Percentiles rank a stretch among this genome's conserved stretches.
Evolutionary conservation across 2,113 vertebrate genomes (phyloP).

Genomic region (Myanophis thanlyinensis): DNA sequence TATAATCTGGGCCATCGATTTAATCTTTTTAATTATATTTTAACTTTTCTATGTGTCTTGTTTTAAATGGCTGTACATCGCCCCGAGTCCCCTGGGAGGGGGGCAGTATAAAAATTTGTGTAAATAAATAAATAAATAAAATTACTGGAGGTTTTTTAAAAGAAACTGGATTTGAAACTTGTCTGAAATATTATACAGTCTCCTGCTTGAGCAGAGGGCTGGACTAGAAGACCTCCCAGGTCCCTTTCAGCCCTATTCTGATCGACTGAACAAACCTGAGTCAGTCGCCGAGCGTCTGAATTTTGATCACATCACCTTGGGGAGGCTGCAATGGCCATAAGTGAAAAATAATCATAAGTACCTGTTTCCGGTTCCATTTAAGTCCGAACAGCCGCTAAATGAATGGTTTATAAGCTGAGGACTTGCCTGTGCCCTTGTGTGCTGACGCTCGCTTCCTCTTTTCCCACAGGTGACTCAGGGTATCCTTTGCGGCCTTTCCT

Average conservation of each 20-base stretch:
- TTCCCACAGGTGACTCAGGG: background rate
- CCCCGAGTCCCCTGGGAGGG: no score
- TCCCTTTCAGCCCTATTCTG: background rate
- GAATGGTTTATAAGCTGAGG: background rate
- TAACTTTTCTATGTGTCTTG: no score
- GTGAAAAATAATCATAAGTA: no score
- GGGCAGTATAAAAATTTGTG: no score
- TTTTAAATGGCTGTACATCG: no score
- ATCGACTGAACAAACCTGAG: background rate
- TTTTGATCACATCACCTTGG: background rate
- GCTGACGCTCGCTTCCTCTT: background rate
- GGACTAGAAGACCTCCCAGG: background rate
- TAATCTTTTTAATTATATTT: no score
- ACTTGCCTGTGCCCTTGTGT: background rate
- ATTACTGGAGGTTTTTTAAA: background rate
- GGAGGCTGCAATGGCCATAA: background rate
- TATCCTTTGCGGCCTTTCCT: conserved; percentile 26
- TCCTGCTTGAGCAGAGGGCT: background rate
- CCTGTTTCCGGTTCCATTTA: background rate
- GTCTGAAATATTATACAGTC: background rate
- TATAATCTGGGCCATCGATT: no score
- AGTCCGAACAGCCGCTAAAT: rapidly evolving
- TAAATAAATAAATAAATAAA: no score
- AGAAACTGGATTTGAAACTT: background rate
- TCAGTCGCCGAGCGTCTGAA: background rate